These are phyloP conservation scores for Microctenopoma lineatum DNA, from an alignment of 2,797 vertebrate species.

Conservation along the genomic window DNA sequence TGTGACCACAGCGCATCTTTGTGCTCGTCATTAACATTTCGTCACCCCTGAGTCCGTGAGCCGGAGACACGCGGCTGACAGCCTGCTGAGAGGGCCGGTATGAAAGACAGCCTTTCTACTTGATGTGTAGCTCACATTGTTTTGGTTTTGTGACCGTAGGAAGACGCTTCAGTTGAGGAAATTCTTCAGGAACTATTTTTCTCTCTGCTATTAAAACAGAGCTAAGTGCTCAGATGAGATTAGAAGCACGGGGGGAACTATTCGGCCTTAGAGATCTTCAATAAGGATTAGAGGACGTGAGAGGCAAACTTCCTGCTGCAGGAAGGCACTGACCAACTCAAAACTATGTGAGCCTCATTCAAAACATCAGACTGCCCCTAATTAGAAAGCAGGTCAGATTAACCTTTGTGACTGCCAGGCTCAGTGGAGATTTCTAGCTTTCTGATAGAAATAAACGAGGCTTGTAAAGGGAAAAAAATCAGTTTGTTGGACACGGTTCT, in stretches of 20 bases:
- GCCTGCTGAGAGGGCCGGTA: neutral
- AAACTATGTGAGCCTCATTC: constrained; percentile 33
- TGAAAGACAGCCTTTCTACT: neutral
- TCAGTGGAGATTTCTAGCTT: constrained; percentile 2
- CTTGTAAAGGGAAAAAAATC: neutral
- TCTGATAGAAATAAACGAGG: constrained; percentile 1
- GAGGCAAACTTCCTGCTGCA: constrained; percentile 21
- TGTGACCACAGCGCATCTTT: neutral
- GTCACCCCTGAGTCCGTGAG: neutral
- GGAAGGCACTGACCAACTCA: constrained; percentile 24
- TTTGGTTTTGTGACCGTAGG: no score
- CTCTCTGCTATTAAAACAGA: neutral
- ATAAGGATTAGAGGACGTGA: constrained; percentile 26
- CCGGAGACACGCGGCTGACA: neutral
- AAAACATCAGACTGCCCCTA: constrained; percentile 38
- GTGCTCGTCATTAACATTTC: neutral
- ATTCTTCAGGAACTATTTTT: constrained; percentile 5
- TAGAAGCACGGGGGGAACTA: constrained; percentile 1
- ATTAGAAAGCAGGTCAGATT: constrained; percentile 40
- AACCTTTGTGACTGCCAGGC: constrained; percentile 15
- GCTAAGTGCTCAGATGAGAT: constrained; percentile 24
- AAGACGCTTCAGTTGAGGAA: neutral
- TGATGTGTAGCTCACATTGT: neutral
- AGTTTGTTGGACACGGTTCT: constrained; percentile 9
- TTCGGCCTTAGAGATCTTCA: constrained; percentile 16